These are phyloP conservation scores for Myiotriccus ornatus DNA, from an alignment of 2,797 vertebrate species.

Conservation along the genomic window DNA sequence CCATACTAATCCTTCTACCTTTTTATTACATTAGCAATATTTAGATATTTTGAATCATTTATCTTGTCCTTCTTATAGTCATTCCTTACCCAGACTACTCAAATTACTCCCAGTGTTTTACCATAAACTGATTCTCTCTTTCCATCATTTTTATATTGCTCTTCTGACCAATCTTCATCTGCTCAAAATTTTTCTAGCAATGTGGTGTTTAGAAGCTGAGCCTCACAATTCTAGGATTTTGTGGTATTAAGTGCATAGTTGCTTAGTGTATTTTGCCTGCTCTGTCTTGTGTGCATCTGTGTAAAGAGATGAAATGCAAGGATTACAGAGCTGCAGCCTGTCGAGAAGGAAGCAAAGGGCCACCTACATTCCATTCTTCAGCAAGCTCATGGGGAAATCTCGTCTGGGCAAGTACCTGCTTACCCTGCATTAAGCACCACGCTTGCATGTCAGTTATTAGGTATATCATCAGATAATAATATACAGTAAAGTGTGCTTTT, in stretches of 20 bases:
- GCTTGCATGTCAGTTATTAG: conserved; percentile 18
- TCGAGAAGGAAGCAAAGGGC: background rate
- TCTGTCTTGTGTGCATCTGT: background rate
- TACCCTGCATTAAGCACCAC: background rate
- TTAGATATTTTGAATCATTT: background rate
- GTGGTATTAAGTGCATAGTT: background rate
- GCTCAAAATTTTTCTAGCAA: background rate
- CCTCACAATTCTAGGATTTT: background rate
- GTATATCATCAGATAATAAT: conserved; percentile 30
- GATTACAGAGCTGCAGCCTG: conserved; percentile 8
- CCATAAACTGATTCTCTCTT: background rate
- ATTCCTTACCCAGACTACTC: background rate
- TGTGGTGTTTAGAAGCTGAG: background rate
- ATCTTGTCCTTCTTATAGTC: background rate
- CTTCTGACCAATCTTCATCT: background rate
- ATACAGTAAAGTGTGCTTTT: background rate
- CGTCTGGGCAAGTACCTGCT: background rate
- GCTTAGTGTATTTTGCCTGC: background rate
- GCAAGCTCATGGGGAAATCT: background rate
- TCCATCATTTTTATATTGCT: background rate
- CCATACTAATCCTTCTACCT: background rate
- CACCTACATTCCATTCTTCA: conserved; percentile 23
- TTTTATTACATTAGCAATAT: background rate
- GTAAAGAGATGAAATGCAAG: background rate
- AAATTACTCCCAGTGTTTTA: background rate